These are phyloP conservation scores for Archips xylosteana DNA, from an alignment of 2,888 invertebrate genomes.

Conservation along the genomic window DNA sequence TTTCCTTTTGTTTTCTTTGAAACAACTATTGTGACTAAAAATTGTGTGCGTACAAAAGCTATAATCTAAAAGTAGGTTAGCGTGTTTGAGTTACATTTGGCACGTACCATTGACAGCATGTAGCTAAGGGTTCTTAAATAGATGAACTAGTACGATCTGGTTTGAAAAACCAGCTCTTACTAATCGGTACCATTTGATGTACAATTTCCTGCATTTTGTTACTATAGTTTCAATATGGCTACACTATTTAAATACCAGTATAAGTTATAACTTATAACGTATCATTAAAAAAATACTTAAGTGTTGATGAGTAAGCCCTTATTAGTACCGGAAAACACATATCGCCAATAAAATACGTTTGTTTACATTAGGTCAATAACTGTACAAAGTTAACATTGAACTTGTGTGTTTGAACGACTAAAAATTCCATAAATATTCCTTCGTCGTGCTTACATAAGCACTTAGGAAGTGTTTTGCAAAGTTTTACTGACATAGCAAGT, in stretches of 20 bases:
- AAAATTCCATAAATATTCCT: constrained; percentile 22
- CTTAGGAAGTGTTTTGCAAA: constrained; percentile 9
- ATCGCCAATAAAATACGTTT: constrained; percentile 9
- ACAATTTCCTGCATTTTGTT: too few relatives aligned
- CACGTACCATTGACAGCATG: constrained; percentile 70
- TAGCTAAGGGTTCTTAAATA: constrained; percentile 64
- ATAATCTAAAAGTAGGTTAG: constrained; percentile 55
- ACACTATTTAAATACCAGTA: too few relatives aligned
- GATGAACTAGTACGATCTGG: constrained; percentile 61
- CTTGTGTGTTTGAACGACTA: constrained; percentile 33
- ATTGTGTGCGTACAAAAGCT: constrained; percentile 25
- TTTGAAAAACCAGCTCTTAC: constrained; percentile 47
- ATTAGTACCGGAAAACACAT: neutral
- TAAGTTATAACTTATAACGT: too few relatives aligned
- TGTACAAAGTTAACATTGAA: constrained; percentile 33
- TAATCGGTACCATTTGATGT: neutral
- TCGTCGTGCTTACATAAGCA: constrained; percentile 20
- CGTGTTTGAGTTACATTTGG: constrained; percentile 72
- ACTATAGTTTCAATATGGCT: too few relatives aligned
- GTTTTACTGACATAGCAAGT: constrained; percentile 18
- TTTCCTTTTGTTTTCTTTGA: constrained; percentile 45
- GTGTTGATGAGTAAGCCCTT: constrained; percentile 3
- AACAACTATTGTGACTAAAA: constrained; percentile 37
- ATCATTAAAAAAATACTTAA: too few relatives aligned
- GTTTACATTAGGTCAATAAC: constrained; percentile 17